phyloP scores from a whole-genome alignment of 2,797 vertebrate genomes.

The Lutjanus campechanus region DNA sequence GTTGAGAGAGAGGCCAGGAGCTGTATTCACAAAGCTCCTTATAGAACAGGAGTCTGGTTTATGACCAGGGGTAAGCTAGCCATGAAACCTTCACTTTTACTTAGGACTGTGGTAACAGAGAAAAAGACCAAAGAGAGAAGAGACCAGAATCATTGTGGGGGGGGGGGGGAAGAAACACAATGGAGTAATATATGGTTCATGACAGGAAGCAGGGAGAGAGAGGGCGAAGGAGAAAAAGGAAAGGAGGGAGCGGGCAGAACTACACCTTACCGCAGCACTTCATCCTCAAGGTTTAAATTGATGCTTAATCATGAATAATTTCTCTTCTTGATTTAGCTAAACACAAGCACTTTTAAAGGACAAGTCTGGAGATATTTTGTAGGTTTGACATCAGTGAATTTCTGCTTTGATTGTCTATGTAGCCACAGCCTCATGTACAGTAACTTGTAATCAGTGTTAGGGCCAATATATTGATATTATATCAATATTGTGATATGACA shows the following conservation, averaged over 20 bases:
- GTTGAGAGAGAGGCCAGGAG: slow-evolving; percentile 25
- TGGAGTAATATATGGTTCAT: slow-evolving; percentile 62
- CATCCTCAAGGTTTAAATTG: slow-evolving; percentile 31
- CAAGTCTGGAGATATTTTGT: background rate
- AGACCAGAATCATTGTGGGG: slow-evolving; percentile 32
- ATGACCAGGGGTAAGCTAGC: slow-evolving; percentile 58
- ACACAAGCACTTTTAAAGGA: slow-evolving; percentile 13
- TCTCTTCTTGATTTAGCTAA: slow-evolving; percentile 14
- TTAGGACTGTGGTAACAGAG: slow-evolving; percentile 45
- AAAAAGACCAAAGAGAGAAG: slow-evolving; percentile 48
- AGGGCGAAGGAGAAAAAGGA: slow-evolving; percentile 30
- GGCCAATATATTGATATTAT: no score
- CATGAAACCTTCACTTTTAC: slow-evolving; percentile 68
- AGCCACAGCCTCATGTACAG: background rate
- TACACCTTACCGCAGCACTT: slow-evolving; percentile 23
- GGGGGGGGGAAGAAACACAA: slow-evolving; percentile 38
- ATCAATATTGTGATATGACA: no score
- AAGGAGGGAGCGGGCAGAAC: slow-evolving; percentile 4
- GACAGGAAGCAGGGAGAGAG: slow-evolving; percentile 50
- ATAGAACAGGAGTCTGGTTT: slow-evolving; percentile 47
- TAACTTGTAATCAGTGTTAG: no score
- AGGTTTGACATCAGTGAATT: background rate
- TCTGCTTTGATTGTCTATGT: background rate
- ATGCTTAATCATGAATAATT: slow-evolving; percentile 12
- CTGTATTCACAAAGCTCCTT: slow-evolving; percentile 61